Base-by-base conservation (phyloP, 2,888 invertebrate species). In the Cheilosia soror region DNA sequence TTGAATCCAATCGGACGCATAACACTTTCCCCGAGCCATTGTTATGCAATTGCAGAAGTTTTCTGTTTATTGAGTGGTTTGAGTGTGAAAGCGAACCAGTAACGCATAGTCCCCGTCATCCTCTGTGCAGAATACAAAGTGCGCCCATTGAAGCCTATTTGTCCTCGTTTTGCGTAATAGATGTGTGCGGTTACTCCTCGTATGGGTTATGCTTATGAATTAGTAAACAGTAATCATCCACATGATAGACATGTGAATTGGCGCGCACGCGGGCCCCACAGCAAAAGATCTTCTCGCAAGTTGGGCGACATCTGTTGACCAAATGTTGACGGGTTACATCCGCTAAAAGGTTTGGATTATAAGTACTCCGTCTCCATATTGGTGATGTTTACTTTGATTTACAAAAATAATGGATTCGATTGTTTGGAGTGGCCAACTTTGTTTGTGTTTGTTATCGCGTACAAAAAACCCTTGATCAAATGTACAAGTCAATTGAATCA, bases 51-150 rank as follows among this genome's bases (percentile, higher is more conserved):
- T 47, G n/a, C 51, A 65, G 53, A 71, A 65, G 31, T 40, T 44
- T 15, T 33, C 33, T 44, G 81, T 44, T 44, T 81, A 29, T 44
- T 76, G 55, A 82, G 47, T 60, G 31, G 57, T 31, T 29, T 44
- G 20, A 25, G 42, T 42, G 66, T 40, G 72, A 78, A 83, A 83
- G 82, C 72, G 62, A 78, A 65, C 69, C 63, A 82, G 51, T 71
- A 77, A 78, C 55, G 62, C 57, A 37, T 37, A 15, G 29, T 5
- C 7, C 9, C 25, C 5, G 49, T 55, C 71, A n/a, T 44, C 31
- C 20, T 66, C 53, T 40, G 40, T 42, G 55, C 47, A 71, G 82
- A 78, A 83, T 83, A 78, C 42, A 15, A 78, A 82, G 27, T 77
- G 71, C 27, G 65, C 13, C 31, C 60, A 68, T 65, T 44, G 15